Conservation (phyloP, 2,888 invertebrate species). For the Tolmerus cingulatus region DNA sequence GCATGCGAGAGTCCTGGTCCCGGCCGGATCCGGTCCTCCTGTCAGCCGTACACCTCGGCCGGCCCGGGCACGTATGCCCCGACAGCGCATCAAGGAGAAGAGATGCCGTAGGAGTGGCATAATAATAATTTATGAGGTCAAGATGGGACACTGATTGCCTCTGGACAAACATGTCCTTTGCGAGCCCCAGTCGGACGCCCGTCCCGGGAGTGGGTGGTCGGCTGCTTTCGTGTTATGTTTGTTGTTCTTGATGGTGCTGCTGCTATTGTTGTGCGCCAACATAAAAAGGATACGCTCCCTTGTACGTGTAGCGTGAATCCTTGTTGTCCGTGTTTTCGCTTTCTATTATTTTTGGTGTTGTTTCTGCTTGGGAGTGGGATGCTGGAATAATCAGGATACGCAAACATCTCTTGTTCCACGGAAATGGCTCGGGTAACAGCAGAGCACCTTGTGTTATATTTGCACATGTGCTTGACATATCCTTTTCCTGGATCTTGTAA, state of each 20-base stretch:
- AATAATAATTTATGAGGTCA: slow-evolving; percentile 50
- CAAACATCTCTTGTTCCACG: slow-evolving; percentile 45
- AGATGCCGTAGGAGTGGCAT: slow-evolving; percentile 45
- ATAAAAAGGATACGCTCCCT: slow-evolving; percentile 30
- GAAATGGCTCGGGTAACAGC: slow-evolving; percentile 33
- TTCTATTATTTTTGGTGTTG: slow-evolving; percentile 38
- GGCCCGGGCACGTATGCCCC: slow-evolving; percentile 13
- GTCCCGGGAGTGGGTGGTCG: not conserved
- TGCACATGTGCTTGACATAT: slow-evolving; percentile 47
- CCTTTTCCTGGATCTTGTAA: slow-evolving; percentile 43
- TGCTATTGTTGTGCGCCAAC: slow-evolving; percentile 35
- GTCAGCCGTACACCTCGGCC: slow-evolving; percentile 13
- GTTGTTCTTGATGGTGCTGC: slow-evolving; percentile 40
- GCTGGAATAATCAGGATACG: slow-evolving; percentile 48
- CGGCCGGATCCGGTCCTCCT: slow-evolving; percentile 13
- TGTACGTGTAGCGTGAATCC: slow-evolving; percentile 35
- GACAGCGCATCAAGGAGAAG: slow-evolving; percentile 22
- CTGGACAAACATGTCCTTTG: slow-evolving; percentile 46
- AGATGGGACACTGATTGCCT: slow-evolving; percentile 50
- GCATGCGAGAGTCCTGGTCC: not conserved
- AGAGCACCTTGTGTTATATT: slow-evolving; percentile 46
- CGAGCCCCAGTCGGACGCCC: not conserved
- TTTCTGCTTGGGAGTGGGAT: slow-evolving; percentile 43
- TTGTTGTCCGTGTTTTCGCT: slow-evolving; percentile 41
- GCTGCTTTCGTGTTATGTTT: slow-evolving; percentile 36